Base-by-base conservation (phyloP, 2,113 vertebrate species). In the Diglossa brunneiventris region DNA sequence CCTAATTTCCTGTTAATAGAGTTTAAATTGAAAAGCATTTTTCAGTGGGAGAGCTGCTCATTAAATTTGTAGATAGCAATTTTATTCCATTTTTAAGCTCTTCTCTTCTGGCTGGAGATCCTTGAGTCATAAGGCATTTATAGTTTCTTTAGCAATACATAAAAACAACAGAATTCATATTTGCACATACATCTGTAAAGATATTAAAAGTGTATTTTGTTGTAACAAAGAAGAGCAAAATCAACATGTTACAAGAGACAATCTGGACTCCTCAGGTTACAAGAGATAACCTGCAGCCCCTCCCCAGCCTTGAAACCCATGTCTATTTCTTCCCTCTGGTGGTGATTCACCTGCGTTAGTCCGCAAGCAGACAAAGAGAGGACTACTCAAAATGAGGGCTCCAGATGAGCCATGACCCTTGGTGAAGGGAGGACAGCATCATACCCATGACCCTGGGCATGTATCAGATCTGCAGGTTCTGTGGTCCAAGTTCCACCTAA, bases 1-100 rank as follows among this genome's bases (percentile, higher is more conserved):
- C 33, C 85, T 96, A 94, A 97, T 95, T 97, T 96, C 80, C 80
- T 91, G 89, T 87, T 96, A 97, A 94, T 96, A 94, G 93, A 81
- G 35, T 96, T 97, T 87, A 95, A 97, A 95, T 91, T 92, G 92
- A 89, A 97, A 95, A 85, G 13, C 84, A 87, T 92, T 90, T 97
- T 97, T 95, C 80, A 89, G 7, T 87, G 80, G 26, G 78, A 94
- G 53, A 93, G 53, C 27, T 89, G 59, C 82, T 88, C 52, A 73
- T 97, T 97, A 93, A 94, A 94, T 86, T 93, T 95, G 94, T 83
- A 69, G 56, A 80, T 95, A 56, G 67, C 63, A 96, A 63, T 95
- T 95, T 95, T 87, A 15, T 85, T 95, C 70, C 22, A 50, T 89
- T 90, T 94, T 94, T 85, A 91, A 90, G 63, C 27, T 82, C 58